A percentile compares a stretch with the other conserved stretches of the same genome.
Evolutionary conservation across 2,888 invertebrate genomes (phyloP).

Genomic region (Mongoloraphidia duomilia): DNA sequence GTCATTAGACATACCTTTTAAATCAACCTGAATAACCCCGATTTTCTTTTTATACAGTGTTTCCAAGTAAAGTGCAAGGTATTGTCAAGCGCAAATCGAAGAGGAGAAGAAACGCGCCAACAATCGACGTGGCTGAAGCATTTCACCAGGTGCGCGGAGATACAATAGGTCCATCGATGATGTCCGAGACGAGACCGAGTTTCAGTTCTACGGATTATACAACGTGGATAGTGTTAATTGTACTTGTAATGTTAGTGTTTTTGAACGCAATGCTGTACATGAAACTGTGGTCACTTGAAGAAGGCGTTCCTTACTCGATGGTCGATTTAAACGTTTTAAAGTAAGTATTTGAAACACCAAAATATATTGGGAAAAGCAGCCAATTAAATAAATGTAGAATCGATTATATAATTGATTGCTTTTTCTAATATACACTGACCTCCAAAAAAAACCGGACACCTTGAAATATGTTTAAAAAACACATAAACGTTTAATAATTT

Average conservation of each 20-base stretch:
- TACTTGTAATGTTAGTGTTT: conserved; percentile 48
- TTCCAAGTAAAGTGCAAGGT: too few relatives aligned
- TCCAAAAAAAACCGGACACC: too few relatives aligned
- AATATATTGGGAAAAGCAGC: too few relatives aligned
- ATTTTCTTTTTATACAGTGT: too few relatives aligned
- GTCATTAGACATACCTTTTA: too few relatives aligned
- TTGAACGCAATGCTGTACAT: conserved; percentile 72
- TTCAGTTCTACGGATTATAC: conserved; percentile 22
- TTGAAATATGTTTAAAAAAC: too few relatives aligned
- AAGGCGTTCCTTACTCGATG: conserved; percentile 41
- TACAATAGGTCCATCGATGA: conserved; percentile 16
- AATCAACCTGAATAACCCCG: too few relatives aligned
- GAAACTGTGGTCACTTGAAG: conserved; percentile 63
- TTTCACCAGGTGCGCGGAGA: not conserved
- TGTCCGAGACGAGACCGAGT: conserved; percentile 7
- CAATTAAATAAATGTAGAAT: too few relatives aligned
- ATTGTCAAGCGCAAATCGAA: not conserved
- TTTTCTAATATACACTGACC: too few relatives aligned
- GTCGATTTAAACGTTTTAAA: conserved; percentile 37
- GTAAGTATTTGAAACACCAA: conserved; percentile 22
- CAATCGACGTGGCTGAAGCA: not conserved
- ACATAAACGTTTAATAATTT: too few relatives aligned
- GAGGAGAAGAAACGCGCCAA: conserved; percentile 3
- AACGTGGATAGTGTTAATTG: conserved; percentile 32
- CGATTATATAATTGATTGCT: too few relatives aligned